These are phyloP conservation scores for Bedellia somnulentella DNA, from an alignment of 2,888 invertebrate genomes.

Conservation along the genomic window DNA sequence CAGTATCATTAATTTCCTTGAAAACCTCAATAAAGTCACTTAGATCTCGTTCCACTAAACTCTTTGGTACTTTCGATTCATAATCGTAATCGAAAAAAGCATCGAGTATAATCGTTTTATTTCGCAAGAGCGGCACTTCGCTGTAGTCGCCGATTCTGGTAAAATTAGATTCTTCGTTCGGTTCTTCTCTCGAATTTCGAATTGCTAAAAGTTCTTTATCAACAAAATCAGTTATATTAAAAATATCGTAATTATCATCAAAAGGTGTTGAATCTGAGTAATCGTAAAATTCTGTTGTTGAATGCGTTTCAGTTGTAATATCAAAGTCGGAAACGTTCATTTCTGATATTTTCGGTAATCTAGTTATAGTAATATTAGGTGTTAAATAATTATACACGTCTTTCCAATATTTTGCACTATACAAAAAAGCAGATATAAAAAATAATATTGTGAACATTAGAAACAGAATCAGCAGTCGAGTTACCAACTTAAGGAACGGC, in stretches of 20 bases:
- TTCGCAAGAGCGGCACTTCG: constrained; percentile 20
- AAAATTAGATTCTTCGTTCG: constrained; percentile 1
- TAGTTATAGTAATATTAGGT: constrained; percentile 41
- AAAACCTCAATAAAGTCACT: constrained; percentile 25
- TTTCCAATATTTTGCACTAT: constrained; percentile 39
- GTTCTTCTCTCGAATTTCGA: neutral
- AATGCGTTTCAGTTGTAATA: constrained; percentile 5
- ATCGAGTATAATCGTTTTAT: constrained; percentile 20
- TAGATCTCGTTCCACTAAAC: too few species aligned
- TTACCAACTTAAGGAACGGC: constrained; percentile 23
- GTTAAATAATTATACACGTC: constrained; percentile 41
- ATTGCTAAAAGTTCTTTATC: too few species aligned
- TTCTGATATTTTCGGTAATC: constrained; percentile 39
- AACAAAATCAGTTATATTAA: neutral
- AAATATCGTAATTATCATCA: neutral
- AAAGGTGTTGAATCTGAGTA: neutral
- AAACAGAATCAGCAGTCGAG: constrained; percentile 25
- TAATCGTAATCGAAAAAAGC: constrained; percentile 24
- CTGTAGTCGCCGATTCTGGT: constrained; percentile 16
- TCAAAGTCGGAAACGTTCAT: constrained; percentile 20
- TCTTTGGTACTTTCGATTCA: too few species aligned
- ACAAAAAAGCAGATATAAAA: constrained; percentile 29
- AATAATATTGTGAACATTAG: constrained; percentile 32
- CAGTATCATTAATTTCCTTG: neutral
- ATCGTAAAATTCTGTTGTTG: constrained; percentile 4